Percentiles rank a stretch among this genome's conserved stretches.
Conservation (phyloP, 2,888 invertebrate genomes). For the Pedicia rivosa region DNA sequence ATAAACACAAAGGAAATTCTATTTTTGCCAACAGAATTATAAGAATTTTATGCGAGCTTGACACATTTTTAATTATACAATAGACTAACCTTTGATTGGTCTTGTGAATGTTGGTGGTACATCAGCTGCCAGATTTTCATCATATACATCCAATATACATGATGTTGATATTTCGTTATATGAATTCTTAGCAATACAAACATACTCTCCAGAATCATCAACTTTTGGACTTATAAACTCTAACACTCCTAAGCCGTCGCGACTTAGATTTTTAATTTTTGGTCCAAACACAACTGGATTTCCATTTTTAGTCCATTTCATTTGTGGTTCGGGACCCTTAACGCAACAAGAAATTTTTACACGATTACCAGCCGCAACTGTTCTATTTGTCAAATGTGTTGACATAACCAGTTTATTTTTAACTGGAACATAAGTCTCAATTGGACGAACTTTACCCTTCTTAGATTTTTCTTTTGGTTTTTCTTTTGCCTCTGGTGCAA, state of each 20-base stretch:
- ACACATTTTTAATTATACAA: too few relatives aligned
- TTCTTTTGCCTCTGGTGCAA: conserved; percentile 17
- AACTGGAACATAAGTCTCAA: conserved; percentile 29
- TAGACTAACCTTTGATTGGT: conserved; percentile 50
- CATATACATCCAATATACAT: conserved; percentile 57
- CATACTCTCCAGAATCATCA: conserved; percentile 64
- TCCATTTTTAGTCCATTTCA: conserved; percentile 63
- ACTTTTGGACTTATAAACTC: conserved; percentile 51
- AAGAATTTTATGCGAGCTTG: too few relatives aligned
- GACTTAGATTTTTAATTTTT: conserved; percentile 25
- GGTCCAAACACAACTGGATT: conserved; percentile 28
- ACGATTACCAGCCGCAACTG: conserved; percentile 43
- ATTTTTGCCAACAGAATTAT: too few relatives aligned
- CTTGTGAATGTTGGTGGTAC: conserved; percentile 60
- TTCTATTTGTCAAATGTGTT: conserved; percentile 26
- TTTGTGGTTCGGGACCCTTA: conserved; percentile 50
- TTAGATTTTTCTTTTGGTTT: conserved; percentile 3
- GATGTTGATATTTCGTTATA: conserved; percentile 52
- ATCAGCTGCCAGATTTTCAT: conserved; percentile 32
- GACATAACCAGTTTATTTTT: conserved; percentile 30
- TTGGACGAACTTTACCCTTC: conserved; percentile 7
- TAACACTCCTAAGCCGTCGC: conserved; percentile 53
- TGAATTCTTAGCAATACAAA: conserved; percentile 57
- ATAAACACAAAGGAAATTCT: too few relatives aligned
- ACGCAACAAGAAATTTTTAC: conserved; percentile 68